A percentile compares a stretch with the other conserved stretches of the same genome.
Evolutionary conservation across 2,888 invertebrate genomes (phyloP).

Genomic region (Halictus quadricinctus): DNA sequence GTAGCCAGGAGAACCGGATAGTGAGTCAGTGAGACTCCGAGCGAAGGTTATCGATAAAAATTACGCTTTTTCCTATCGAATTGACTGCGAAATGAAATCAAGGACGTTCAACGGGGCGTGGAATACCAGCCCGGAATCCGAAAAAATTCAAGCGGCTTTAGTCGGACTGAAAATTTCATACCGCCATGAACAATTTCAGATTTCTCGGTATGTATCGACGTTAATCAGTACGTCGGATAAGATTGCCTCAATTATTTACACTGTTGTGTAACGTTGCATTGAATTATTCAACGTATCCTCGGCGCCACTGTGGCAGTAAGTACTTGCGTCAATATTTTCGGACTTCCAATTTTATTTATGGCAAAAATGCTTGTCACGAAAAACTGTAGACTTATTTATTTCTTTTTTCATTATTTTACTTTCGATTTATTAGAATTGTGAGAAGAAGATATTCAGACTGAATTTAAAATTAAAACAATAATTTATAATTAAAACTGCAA

Average conservation of each 20-base stretch:
- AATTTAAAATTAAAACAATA: too few species aligned
- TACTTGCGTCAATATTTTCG: too few species aligned
- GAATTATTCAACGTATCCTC: too few species aligned
- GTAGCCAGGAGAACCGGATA: slow-evolving; percentile 33
- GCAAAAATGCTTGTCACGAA: too few species aligned
- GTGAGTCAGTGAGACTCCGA: slow-evolving; percentile 32
- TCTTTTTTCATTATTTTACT: too few species aligned
- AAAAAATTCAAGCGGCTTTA: slow-evolving; percentile 15
- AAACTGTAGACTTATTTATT: too few species aligned
- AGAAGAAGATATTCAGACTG: too few species aligned
- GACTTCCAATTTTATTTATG: too few species aligned
- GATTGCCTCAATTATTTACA: neutral
- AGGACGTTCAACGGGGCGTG: slow-evolving; percentile 65
- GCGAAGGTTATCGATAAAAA: slow-evolving; percentile 53
- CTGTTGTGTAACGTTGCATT: neutral
- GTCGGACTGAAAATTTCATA: neutral
- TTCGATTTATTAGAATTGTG: too few species aligned
- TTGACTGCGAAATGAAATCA: slow-evolving; percentile 62
- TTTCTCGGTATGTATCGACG: neutral
- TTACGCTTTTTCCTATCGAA: slow-evolving; percentile 49
- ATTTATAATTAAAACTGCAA: too few species aligned
- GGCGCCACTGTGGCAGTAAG: too few species aligned
- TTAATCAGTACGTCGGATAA: neutral
- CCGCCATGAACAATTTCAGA: neutral
- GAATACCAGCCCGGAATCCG: slow-evolving; percentile 31